A percentile compares a stretch with the other conserved stretches of the same genome.
Evolutionary conservation across 1,140 invertebrate genomes (phyloP).

Genomic region (Vanessa tameamea): DNA sequence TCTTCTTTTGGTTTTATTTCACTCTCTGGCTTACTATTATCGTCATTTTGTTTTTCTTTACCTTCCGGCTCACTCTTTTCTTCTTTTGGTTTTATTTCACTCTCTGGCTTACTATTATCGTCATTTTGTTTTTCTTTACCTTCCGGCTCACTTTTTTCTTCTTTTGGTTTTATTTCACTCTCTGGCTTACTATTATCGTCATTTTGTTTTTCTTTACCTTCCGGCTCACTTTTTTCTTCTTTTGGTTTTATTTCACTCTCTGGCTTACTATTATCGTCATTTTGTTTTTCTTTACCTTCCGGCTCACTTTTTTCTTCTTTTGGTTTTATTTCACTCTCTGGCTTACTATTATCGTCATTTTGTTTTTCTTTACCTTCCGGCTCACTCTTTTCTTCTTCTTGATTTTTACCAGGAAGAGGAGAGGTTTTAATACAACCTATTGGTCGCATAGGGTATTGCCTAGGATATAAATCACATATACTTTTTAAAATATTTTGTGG

Average conservation of each 20-base stretch:
- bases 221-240: background rate
- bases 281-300: background rate
- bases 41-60: no score
- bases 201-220: background rate
- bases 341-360: background rate
- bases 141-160: no score
- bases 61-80: no score
- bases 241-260: background rate
- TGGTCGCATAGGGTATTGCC: conserved; percentile 4
- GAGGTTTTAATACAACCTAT: conserved; percentile 18
- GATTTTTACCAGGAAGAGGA: conserved; percentile 4
- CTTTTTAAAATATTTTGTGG: conserved; percentile 21
- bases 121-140: no score
- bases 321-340: background rate
- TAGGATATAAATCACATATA: conserved; percentile 19
- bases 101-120: no score
- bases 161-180: background rate
- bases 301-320: background rate
- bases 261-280: background rate
- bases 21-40: no score
- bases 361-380: background rate
- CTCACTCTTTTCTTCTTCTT: background rate
- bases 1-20: no score
- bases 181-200: background rate
- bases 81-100: no score